Base-by-base conservation (phyloP, 1,140 invertebrate species). In the Cephus cinctus region DNA sequence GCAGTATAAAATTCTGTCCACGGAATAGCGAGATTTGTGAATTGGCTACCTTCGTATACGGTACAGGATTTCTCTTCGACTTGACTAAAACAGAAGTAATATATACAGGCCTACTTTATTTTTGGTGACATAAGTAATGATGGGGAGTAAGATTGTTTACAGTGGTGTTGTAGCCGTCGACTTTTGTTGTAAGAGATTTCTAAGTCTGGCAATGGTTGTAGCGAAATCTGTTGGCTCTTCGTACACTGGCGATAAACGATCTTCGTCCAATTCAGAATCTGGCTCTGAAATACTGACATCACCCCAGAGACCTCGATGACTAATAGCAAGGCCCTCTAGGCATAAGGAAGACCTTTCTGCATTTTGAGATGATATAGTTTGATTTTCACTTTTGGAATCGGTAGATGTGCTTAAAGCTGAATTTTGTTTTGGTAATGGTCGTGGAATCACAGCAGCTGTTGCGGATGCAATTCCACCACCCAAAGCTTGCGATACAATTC, bases 211-310 rank as follows among this genome's bases (percentile, higher is more conserved):
- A 56, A 87, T 87, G 22, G 83, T 86, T 25, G 84, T 81, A 9
- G 85, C 85, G 49, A 88, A 80, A 67, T 87, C 85, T 2, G 84
- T 84, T 1, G 82, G 78, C 56, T 87, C 86, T 65, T 88, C 86
- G 61, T 87, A 87, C 54, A 86, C 78, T 0, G 83, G 84, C 4
- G 72, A 75, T 58, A 71, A 59, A 38, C 53, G 66, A 32, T 73
- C 71, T 2, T 68, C 71, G 4, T 69, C 62, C 2, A 61, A 16
- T 46, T 73, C 68, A 15, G 47, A 47, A 51, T 71, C 69, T 5
- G 47, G 47, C 16, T 67, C 56, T 6, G 50, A 65, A 11, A 58
- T 52, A 38, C 60, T 57, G 25, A 63, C 46, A 11, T 69, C 61
- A 16, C 57, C 61, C 72, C 71, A 75, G n/a, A 75, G 56, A 34